phyloP scores from a whole-genome alignment of 2,888 invertebrate species.

The Agrochola litura region DNA sequence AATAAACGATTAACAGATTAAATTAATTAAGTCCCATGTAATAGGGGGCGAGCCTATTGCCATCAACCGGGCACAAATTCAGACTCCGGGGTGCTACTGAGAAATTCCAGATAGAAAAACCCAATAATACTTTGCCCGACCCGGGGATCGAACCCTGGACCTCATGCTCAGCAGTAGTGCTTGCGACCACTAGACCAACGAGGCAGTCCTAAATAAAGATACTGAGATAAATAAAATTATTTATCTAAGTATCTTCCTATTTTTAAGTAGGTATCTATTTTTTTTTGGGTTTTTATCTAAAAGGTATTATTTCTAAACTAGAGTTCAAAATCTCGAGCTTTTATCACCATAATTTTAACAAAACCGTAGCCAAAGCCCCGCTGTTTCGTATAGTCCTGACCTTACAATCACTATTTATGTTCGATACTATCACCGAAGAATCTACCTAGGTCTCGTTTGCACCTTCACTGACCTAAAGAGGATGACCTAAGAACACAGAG shows the following conservation, averaged over 20 bases:
- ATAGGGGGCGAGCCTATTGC: neutral
- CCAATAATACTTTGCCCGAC: neutral
- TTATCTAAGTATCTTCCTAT: no score
- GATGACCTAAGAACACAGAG: slow-evolving; percentile 12
- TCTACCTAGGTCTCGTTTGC: slow-evolving; percentile 24
- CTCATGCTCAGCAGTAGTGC: no score
- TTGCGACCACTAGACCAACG: neutral
- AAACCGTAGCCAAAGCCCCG: neutral
- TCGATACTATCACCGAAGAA: slow-evolving; percentile 14
- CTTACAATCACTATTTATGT: slow-evolving; percentile 43
- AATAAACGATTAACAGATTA: no score
- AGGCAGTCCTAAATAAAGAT: no score
- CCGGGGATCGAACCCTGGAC: neutral
- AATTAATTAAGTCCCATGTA: neutral
- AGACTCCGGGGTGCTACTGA: neutral
- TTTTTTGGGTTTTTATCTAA: no score
- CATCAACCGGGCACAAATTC: neutral
- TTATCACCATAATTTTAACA: neutral
- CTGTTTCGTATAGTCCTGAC: slow-evolving; percentile 18
- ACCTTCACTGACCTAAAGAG: slow-evolving; percentile 41
- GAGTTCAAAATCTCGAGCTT: neutral
- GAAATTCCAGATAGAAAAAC: neutral
- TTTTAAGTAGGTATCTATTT: neutral
- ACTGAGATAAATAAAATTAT: no score
- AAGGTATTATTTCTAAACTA: no score